Evolutionary conservation across 2,888 invertebrate species (phyloP), one percentile per base, ranked within the genome.

Genomic region (Caenorhabditis sinica): DNA sequence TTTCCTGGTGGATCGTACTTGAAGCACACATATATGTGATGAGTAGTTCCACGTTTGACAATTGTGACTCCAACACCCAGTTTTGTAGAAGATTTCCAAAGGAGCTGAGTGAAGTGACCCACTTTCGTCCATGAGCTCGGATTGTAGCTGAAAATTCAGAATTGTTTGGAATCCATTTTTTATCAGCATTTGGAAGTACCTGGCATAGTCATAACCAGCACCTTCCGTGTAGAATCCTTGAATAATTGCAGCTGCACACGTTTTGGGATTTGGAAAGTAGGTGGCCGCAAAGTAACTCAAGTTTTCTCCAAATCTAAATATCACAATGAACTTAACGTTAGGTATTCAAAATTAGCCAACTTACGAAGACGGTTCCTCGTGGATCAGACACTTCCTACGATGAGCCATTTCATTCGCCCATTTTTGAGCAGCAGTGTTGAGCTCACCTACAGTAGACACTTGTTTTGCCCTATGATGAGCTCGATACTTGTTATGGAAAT

Each of bases 41-140:
- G 68, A n/a, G 72, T 69, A 2, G 66, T 17, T 36, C 51, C 75
- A 2, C 76, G 60, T 25, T 79, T 71, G 15, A 74, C 65, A 43
- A 90, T 84, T 25, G 88, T 73, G 0, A 90, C 83, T 13, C 90
- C 91, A 20, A 91, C 88, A 3, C 91, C 91, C 11, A 91, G 82
- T 20, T 82, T 71, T 1, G 82, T 60, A 13, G 88, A 85, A 0
- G 82, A 60, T 36, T 82, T 65, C 91, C 91, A 91, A n/a, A 91
- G 69, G 45, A 91, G 73, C 73, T 91, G 91, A 15, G 91, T 90
- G 74, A 91, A 91, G 76, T 91, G 91, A 23, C 91, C 91, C 11
- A 81, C 83, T 45, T 83, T 81, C 63, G 79, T 84, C 71, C 86
- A 88, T 25, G 71, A 72, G 4, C 30, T 25, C 1, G 88, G 84